Base-by-base conservation (phyloP, 1,140 invertebrate species). In the Arion vulgaris region DNA sequence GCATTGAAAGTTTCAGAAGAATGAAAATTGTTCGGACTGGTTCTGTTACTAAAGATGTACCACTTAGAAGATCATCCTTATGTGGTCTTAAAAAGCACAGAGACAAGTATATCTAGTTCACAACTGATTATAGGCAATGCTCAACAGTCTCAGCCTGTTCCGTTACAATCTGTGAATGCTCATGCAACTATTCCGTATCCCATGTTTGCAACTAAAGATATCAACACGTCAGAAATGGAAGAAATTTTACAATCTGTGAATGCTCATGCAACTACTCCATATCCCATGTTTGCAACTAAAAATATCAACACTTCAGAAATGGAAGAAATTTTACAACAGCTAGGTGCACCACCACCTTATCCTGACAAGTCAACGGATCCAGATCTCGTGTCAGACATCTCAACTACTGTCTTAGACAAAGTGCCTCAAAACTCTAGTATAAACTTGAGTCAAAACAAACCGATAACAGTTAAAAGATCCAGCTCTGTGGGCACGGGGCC, bases 1-100 rank as follows among this genome's bases (percentile, higher is more conserved):
- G n/a, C n/a, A n/a, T n/a, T n/a, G 90, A 91, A 86, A 91, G 90
- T 77, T 91, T 91, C 80, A 81, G 89, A 0, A 81, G 90, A 34
- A 86, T 89, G 86, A 89, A 89, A 88, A 91, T 91, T 36, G 90
- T 88, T 36, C 84, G 89, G 51, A 86, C 88, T 41, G 84, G 87
- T 45, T 88, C 87, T 34, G 77, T 87, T 32, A 88, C 62, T 38
- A 83, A 71, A 72, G 77, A 79, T 71, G 62, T 4, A 0, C 32
- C 71, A 34, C 23, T 73, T 2, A 26, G 41, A 23, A 75, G 77
- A 26, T 57, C 75, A 5, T 85, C 84, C 0, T 69, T 71, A 28
- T 71, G 68, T 36, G 79, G 80, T 2, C 15, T 77, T n/a, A 78
- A 80, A 38, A 80, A 83, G 34, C 11, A 13, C 39, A 11, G 80